Percentiles rank a stretch among this genome's conserved stretches.
Evolutionary conservation across 2,888 invertebrate genomes (phyloP).

Genomic region (Autographa pulchrina): DNA sequence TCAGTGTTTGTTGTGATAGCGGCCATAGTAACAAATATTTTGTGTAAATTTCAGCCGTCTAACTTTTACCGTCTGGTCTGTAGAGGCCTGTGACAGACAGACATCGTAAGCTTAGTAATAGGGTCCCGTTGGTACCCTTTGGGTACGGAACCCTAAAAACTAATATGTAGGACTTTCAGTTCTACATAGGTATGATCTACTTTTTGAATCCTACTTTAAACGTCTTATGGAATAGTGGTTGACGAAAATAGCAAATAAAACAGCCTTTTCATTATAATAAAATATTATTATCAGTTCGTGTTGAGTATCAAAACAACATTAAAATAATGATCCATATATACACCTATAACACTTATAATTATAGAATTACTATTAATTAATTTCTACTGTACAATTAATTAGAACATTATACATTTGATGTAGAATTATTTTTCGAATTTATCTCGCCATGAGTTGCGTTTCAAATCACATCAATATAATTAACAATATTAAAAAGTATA

Average conservation of each 20-base stretch:
- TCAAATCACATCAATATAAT: background rate
- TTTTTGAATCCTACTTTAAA: too few species aligned
- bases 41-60: too few species aligned
- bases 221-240: background rate
- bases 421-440: conserved; percentile 15
- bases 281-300: conserved; percentile 88
- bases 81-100: too few species aligned
- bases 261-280: conserved; percentile 70
- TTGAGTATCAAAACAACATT: conserved; percentile 88
- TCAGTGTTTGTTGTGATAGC: too few species aligned
- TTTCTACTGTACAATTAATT: conserved; percentile 63
- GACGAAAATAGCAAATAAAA: conserved; percentile 55
- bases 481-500: background rate
- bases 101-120: too few species aligned
- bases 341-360: conserved; percentile 66
- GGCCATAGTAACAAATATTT: too few species aligned
- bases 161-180: too few species aligned
- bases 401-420: conserved; percentile 23
- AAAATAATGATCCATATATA: conserved; percentile 77
- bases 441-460: conserved; percentile 19
- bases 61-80: too few species aligned
- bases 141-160: too few species aligned
- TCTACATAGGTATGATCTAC: too few species aligned
- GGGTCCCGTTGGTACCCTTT: too few species aligned
- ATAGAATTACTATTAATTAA: conserved; percentile 56